Percentiles rank a stretch among this genome's conserved stretches.
Evolutionary conservation across 2,797 vertebrate genomes (phyloP).

Genomic region (Botia almorhae): DNA sequence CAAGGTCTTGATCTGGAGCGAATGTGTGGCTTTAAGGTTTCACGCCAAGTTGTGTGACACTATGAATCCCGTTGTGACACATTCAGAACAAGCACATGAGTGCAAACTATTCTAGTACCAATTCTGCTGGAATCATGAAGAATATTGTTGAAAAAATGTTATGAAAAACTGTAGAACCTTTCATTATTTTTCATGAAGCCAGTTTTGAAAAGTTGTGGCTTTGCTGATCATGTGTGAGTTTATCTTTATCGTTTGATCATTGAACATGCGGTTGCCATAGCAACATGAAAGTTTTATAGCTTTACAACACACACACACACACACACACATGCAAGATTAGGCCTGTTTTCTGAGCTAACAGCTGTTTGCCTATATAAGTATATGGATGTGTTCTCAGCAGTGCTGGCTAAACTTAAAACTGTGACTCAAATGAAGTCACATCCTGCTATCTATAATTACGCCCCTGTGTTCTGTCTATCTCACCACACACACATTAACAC

Average conservation of each 20-base stretch:
- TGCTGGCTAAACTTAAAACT: constrained; percentile 18
- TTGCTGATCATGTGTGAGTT: constrained; percentile 11
- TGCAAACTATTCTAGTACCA: too few relatives aligned
- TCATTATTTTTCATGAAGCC: constrained; percentile 20
- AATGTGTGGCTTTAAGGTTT: not conserved
- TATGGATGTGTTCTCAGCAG: constrained; percentile 4
- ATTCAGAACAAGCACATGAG: too few relatives aligned
- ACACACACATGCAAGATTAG: constrained; percentile 47
- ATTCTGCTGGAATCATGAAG: too few relatives aligned
- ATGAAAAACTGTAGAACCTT: not conserved
- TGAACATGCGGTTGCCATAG: constrained; percentile 17
- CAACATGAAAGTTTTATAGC: not conserved
- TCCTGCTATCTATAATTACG: constrained; percentile 17
- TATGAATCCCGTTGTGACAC: not conserved
- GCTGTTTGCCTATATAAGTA: constrained; percentile 43
- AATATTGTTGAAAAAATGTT: not conserved
- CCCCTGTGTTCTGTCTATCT: not conserved
- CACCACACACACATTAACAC: not conserved
- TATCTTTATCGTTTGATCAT: constrained; percentile 20
- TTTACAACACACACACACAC: constrained; percentile 30
- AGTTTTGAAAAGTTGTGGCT: constrained; percentile 6
- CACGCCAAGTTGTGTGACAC: too few relatives aligned
- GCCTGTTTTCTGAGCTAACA: constrained; percentile 37
- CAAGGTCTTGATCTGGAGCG: not conserved
- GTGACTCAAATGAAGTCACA: constrained; percentile 41